Base-by-base conservation (phyloP, 2,888 invertebrate species). In the Drosophila mercatorum region DNA sequence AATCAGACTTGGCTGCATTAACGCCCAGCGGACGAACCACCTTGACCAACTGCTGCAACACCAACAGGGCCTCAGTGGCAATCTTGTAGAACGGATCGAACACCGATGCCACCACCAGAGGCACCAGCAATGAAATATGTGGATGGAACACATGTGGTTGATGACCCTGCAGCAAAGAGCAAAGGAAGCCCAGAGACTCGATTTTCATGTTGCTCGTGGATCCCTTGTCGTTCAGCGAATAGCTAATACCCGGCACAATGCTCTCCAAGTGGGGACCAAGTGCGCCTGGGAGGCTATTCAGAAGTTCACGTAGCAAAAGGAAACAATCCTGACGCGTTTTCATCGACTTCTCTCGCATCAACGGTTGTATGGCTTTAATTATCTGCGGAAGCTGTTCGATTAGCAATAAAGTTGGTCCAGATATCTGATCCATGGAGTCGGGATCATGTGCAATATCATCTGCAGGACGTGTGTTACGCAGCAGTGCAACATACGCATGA, bases 11-110 rank as follows among this genome's bases (percentile, higher is more conserved):
- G 3, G 94, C 93, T n/a, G 69, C 59, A 72, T 93, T 93, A 12
- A 79, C 66, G 14, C 91, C 91, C 63, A 92, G 59, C 0, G 98
- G 98, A 34, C 98, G 94, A 90, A 99, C 97, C 56, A 99, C 98
- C 94, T 97, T 97, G 31, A 99, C 98, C 69, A 99, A 94, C 77
- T 98, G 97, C 92, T 99, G 98, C 73, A 98, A 94, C 22, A 99
- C 98, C 31, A 97, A 94, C 62, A 99, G 94, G 2, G 99, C 99
- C 93, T 99, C 99, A 0, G 99, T 98, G 2, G 98, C 98, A 84
- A 99, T 99, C 94, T 99, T 99, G 94, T 99, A 99, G 94, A 99
- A 99, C 51, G 96, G 96, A 94, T 99, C 99, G 60, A 96, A 96
- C 31, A 99, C 98, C 43, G 98, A 97, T 68, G 95, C 94, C 55